These are phyloP conservation scores for Aphelenchoides avenae DNA, from an alignment of 1,140 invertebrate genomes.

Conservation along the genomic window DNA sequence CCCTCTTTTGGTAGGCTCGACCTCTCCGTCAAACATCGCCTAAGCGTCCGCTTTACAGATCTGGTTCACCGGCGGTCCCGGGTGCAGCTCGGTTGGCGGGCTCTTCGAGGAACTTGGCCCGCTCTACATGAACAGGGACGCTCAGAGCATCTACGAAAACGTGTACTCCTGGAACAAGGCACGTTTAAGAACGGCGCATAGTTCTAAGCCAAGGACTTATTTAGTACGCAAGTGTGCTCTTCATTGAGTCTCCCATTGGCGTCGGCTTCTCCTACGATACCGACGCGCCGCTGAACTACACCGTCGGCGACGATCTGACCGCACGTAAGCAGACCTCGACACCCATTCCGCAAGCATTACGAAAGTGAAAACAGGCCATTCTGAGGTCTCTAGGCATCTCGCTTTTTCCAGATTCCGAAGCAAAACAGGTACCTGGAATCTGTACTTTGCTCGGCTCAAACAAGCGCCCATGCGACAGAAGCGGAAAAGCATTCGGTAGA, in stretches of 20 bases:
- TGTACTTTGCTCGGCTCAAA: too few relatives aligned
- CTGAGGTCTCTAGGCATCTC: too few relatives aligned
- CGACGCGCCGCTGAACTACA: slow-evolving; percentile 8
- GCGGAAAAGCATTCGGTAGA: too few relatives aligned
- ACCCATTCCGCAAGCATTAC: too few relatives aligned
- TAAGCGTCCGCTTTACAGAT: slow-evolving; percentile 41
- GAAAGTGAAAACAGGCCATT: too few relatives aligned
- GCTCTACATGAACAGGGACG: slow-evolving; percentile 27
- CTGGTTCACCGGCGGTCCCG: slow-evolving; percentile 66
- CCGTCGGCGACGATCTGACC: slow-evolving; percentile 17
- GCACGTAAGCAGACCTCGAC: slow-evolving; percentile 11
- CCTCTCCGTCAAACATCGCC: not conserved
- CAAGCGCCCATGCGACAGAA: too few relatives aligned
- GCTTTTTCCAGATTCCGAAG: too few relatives aligned
- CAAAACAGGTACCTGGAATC: too few relatives aligned
- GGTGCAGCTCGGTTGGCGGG: slow-evolving; percentile 61
- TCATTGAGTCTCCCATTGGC: slow-evolving; percentile 39
- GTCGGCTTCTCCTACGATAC: too few relatives aligned
- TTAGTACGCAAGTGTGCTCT: slow-evolving; percentile 42
- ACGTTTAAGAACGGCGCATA: too few relatives aligned
- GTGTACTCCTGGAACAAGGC: slow-evolving; percentile 24
- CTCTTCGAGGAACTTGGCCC: slow-evolving; percentile 21
- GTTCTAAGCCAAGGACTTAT: too few relatives aligned
- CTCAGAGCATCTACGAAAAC: slow-evolving; percentile 20
- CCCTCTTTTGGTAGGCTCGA: slow-evolving; percentile 61